Percentiles rank a stretch among this genome's conserved stretches.
Conservation (phyloP, 2,113 vertebrate genomes). For the Stigmatopora nigra region DNA sequence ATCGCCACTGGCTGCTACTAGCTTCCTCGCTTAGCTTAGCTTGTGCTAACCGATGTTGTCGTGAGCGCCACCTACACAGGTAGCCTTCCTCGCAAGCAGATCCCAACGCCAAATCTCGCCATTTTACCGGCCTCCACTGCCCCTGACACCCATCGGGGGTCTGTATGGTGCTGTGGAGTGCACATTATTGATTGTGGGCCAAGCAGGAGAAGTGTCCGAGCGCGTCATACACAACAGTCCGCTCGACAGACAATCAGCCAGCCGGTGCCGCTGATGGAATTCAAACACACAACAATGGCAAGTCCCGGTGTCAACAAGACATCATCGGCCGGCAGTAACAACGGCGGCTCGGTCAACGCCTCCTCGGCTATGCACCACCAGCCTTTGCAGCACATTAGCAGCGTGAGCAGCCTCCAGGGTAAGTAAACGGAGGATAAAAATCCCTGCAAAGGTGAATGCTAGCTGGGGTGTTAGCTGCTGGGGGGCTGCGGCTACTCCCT, state of each 20-base stretch:
- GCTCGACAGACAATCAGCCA: constrained; percentile 77
- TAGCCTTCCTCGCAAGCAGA: constrained; percentile 31
- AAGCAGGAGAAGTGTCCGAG: not conserved
- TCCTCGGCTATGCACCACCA: constrained; percentile 53
- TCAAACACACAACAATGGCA: constrained; percentile 84
- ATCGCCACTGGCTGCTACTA: constrained; percentile 46
- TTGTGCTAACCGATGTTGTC: not conserved
- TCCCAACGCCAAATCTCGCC: not conserved
- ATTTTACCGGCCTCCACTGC: not conserved
- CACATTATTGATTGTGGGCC: not conserved
- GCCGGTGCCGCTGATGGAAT: constrained; percentile 66
- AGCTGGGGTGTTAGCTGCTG: constrained; percentile 48
- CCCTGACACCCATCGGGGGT: not conserved
- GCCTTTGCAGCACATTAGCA: constrained; percentile 63
- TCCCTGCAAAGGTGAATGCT: constrained; percentile 36
- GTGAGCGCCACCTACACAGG: not conserved
- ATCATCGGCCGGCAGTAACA: constrained; percentile 57
- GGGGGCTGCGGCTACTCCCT: constrained; percentile 46
- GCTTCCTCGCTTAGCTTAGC: constrained; percentile 46
- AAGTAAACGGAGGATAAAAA: constrained; percentile 41
- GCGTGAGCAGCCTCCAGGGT: constrained; percentile 89
- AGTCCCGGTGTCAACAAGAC: constrained; percentile 75
- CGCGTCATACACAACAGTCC: not conserved
- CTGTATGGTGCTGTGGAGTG: not conserved
- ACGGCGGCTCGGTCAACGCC: constrained; percentile 35